Conservation (phyloP, 2,113 vertebrate species). For the Gallinago jamesoni region DNA sequence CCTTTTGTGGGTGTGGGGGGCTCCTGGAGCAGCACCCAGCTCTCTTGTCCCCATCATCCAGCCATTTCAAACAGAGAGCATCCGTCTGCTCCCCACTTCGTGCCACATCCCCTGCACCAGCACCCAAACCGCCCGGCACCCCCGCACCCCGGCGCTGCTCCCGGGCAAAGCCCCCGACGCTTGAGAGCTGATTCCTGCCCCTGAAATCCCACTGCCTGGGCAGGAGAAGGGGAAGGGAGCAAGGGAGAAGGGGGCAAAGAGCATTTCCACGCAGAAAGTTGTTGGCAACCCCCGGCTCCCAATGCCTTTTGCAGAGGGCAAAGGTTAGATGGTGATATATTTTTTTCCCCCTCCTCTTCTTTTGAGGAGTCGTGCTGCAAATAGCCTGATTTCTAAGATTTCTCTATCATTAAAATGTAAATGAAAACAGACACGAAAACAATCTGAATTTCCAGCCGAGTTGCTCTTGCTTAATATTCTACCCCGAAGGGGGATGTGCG, state of each 20-base stretch:
- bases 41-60: neutral
- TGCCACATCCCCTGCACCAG: neutral
- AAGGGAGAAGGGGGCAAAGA: neutral
- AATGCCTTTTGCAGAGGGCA: neutral
- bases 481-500: conserved; percentile 56
- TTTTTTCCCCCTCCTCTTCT: neutral
- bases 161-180: neutral
- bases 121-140: neutral
- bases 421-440: conserved; percentile 71
- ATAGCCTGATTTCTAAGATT: neutral
- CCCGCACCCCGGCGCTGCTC: rapidly evolving
- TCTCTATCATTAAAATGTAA: conserved; percentile 68
- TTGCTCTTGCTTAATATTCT: conserved; percentile 74
- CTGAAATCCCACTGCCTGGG: neutral
- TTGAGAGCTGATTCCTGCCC: neutral
- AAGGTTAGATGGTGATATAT: neutral
- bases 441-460: conserved; percentile 72
- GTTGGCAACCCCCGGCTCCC: neutral
- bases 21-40: neutral
- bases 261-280: neutral
- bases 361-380: neutral
- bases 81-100: rapidly evolving
- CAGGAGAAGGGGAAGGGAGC: neutral
- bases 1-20: rapidly evolving
- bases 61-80: too few relatives aligned